Evolutionary conservation across 2,797 vertebrate species (phyloP), one percentile per base, ranked within the genome.

Genomic region (Hoplostethus mediterraneus): DNA sequence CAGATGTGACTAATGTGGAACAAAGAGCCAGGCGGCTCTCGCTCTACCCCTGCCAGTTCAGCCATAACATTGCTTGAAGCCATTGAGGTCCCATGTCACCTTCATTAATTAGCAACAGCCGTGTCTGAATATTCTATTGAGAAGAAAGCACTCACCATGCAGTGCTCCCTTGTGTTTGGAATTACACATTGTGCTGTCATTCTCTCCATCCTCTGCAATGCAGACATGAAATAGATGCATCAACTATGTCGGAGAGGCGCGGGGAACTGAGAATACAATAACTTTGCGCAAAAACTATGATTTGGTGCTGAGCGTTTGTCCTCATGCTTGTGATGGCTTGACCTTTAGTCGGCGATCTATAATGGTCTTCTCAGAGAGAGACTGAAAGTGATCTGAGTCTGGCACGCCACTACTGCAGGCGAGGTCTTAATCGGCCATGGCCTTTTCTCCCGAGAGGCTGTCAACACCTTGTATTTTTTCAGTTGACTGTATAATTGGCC

Each of bases 281-380:
- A 65, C 52, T 58, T 51, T 17, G 51, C 31, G 36, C 53, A 16
- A 76, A 21, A 73, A 4, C 44, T 31, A 3, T 60, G 33, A 80
- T 73, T 81, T 63, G 9, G 21, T 77, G 44, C 64, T 66, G 64
- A 68, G 66, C 69, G 59, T 60, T 86, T 81, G 54, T 87, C 74
- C 59, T 68, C 55, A 63, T 63, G 45, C 63, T 36, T 31, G 36
- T 54, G 66, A 67, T 73, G 68, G 56, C 60, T 60, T 87, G 83
- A 92, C 89, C 86, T 91, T 92, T 84, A 55, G 57, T 60, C 73
- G 63, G 57, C 53, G 0, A 82, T 84, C 76, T 62, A 79, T 89
- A 86, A 80, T 76, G 70, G 66, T 53, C 52, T 55, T 55, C 71
- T 71, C 74, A 40, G 63, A 76, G 57, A 67, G 48, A 51, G 66